Base-by-base conservation (phyloP, 1,140 invertebrate genomes). In the Drosophila paulistorum region DNA sequence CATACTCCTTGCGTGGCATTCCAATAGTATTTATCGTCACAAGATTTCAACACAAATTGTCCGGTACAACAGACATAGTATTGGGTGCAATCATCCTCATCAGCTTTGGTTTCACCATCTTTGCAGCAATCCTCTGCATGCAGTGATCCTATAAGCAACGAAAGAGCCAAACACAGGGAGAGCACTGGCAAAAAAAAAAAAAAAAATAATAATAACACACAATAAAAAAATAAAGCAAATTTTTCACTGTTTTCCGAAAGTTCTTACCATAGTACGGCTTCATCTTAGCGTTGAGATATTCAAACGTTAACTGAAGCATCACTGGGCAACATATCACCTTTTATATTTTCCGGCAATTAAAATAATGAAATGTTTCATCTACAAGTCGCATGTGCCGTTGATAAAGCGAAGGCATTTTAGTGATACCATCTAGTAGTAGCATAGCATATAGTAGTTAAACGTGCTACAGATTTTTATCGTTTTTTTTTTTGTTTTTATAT, bases 301-400 rank as follows among this genome's bases (percentile, higher is more conserved):
- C 67, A 7, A 68, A 58, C 45, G 71, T 58, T 59, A 61, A 82
- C 82, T 85, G 75, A 71, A 51, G 48, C 26, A 13, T 39, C 58
- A n/a, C n/a, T 42, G 42, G 23, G 20, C 11, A 51, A 41, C 7
- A 65, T 68, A 63, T 68, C 41, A 26, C 51, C 83, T 86, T 85
- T 82, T 85, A 85, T 85, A 85, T 85, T 73, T 73, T 67, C 39
- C 26, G 35, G 51, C 83, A 82, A 85, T 85, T 85, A 85, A 73
- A 68, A 79, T 85, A 86, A 85, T 85, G 62, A 75, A 82, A 76
- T 87, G 63, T 57, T 64, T 69, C 54, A 45, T 65, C 58, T 30
- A 51, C 20, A 23, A 7, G 41, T 23, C 42, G 79, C 79, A 75
- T 63, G 55, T 68, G 55, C 48, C 58, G 42, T 35, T 67, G 83